Conservation (phyloP, 1,140 invertebrate genomes). For the Euura lappo region DNA sequence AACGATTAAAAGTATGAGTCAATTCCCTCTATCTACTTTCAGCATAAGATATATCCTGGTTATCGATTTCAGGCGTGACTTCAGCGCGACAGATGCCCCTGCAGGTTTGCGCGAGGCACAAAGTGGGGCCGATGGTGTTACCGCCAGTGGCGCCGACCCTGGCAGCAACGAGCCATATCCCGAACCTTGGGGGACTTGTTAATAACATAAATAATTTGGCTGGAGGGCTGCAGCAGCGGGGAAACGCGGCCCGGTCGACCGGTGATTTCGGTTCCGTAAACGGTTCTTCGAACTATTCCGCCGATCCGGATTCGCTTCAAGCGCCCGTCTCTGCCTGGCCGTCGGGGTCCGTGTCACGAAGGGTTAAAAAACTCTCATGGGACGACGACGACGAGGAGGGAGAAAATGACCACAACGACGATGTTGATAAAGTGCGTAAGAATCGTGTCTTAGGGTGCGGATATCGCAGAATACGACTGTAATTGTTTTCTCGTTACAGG, state of each 20-base stretch:
- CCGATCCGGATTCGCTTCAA: constrained; percentile 51
- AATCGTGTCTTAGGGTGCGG: no score
- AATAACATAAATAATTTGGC: constrained; percentile 55
- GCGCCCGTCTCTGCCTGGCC: constrained; percentile 57
- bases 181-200: constrained; percentile 53
- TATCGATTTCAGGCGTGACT: constrained; percentile 30
- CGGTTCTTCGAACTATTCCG: constrained; percentile 50
- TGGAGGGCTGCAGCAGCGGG: constrained; percentile 41
- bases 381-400: constrained; percentile 65
- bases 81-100: constrained; percentile 45
- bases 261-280: constrained; percentile 42
- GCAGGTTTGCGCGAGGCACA: constrained; percentile 48
- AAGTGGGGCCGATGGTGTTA: constrained; percentile 49
- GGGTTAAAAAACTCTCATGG: constrained; percentile 78
- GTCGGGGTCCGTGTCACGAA: constrained; percentile 63
- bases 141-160: constrained; percentile 54
- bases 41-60: no score
- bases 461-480: constrained; percentile 14
- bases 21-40: constrained; percentile 5
- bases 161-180: constrained; percentile 54
- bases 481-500: constrained; percentile 45
- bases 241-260: constrained; percentile 41
- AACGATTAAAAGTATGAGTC: constrained; percentile 60
- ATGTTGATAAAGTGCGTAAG: neutral
- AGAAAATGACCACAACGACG: neutral